Evolutionary conservation across 2,113 vertebrate species (phyloP), one percentile per base, ranked within the genome.

Genomic region (Dicaeum eximium): DNA sequence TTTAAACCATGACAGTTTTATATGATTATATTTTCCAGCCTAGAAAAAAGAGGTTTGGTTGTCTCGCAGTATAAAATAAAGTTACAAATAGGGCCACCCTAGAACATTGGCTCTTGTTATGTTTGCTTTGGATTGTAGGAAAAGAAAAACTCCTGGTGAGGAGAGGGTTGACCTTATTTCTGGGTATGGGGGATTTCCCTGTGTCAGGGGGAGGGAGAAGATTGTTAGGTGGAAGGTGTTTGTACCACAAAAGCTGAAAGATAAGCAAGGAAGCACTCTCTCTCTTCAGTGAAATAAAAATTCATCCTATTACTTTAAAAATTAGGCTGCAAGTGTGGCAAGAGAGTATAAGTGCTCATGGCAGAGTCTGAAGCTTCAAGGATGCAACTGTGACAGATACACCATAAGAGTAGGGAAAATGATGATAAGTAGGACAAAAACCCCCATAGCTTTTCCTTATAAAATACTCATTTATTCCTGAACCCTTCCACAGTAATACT

Each of bases 21-120:
- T 70, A 86, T 86, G 78, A 86, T 96, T 92, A 44, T 85, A 57
- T 93, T 79, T 84, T 82, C 92, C 51, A 83, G n/a, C 22, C 44
- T 90, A 47, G 69, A 57, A 83, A 71, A 85, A 72, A 54, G 38
- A 71, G 50, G 15, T 27, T 77, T 1, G 5, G 4, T 56, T 93
- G 31, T 64, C 22, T 79, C 3, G 0, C 12, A 28, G 24, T 20
- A 51, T 3, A 66, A 91, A 87, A 65, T 42, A 12, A 73, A 90
- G 23, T 53, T 60, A 33, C 15, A 58, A 21, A 25, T 30, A 74
- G 75, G 18, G 51, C 38, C 35, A 87, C 71, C 50, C 66, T 53
- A 89, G 64, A 85, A 70, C 5, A 16, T 11, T 48, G 58, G 5
- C 24, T 77, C 45, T 48, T 80, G 7, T 78, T 94, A 67, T 48